Evolutionary conservation across 1,140 invertebrate species (phyloP).

Genomic region (Caerostris extrusa): DNA sequence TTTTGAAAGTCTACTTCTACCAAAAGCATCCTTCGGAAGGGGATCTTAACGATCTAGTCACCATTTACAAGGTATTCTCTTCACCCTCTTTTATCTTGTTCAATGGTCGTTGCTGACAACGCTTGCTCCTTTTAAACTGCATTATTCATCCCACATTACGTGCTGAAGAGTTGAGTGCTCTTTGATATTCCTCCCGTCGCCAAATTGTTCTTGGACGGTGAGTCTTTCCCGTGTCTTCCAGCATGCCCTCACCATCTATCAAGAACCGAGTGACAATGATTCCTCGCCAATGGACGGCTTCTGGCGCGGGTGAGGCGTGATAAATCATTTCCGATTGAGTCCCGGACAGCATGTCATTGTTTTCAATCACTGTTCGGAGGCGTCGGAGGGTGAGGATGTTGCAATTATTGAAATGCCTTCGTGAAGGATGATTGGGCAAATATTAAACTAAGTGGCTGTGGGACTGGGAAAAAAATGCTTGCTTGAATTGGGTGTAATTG

Average conservation of each 20-base stretch:
- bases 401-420: conserved; percentile 10
- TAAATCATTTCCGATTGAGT: conserved; percentile 32
- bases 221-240: neutral
- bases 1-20: no score
- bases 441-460: no score
- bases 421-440: neutral
- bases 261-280: conserved; percentile 12
- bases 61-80: no score
- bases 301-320: neutral
- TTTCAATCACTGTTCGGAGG: neutral
- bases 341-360: conserved; percentile 20
- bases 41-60: no score
- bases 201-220: neutral
- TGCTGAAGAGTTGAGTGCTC: neutral
- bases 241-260: neutral
- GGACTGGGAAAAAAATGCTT: neutral
- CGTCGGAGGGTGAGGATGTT: neutral
- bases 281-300: neutral
- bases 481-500: neutral
- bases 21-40: no score
- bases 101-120: neutral
- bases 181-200: conserved; percentile 1
- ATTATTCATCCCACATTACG: conserved; percentile 19
- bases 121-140: conserved; percentile 10
- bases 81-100: no score